phyloP scores from a whole-genome alignment of 2,888 invertebrate species.

The Eremobia ochroleuca region DNA sequence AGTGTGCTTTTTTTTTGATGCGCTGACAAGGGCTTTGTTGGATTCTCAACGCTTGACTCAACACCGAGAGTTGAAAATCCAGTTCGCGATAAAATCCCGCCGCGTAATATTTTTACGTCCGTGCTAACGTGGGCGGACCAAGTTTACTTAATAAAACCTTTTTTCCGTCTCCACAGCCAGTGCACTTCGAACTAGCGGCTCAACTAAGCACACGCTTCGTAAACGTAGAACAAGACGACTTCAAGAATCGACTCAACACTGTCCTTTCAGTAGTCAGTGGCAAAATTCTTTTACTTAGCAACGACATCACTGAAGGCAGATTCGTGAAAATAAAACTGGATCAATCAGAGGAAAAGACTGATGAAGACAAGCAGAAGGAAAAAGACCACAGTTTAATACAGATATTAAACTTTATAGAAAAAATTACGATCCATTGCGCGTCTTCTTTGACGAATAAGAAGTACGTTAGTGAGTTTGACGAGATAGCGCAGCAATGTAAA shows the following conservation, averaged over 20 bases:
- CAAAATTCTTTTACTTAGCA: constrained; percentile 87
- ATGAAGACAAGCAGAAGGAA: constrained; percentile 91
- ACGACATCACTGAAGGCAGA: constrained; percentile 90
- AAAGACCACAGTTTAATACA: constrained; percentile 95
- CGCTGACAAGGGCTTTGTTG: no score
- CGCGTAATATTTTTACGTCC: no score
- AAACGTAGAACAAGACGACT: constrained; percentile 93
- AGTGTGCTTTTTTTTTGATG: no score
- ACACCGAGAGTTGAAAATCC: no score
- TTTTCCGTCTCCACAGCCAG: constrained; percentile 84
- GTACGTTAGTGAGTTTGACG: constrained; percentile 88
- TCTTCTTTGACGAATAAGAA: constrained; percentile 89
- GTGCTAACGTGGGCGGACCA: no score
- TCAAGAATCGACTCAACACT: constrained; percentile 92
- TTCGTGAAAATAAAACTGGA: constrained; percentile 91
- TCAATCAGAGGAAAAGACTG: constrained; percentile 82
- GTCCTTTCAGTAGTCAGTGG: constrained; percentile 92
- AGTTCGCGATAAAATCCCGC: no score
- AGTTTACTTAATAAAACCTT: neutral
- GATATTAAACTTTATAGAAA: constrained; percentile 93
- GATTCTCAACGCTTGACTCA: no score
- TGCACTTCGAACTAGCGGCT: constrained; percentile 94
- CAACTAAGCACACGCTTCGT: constrained; percentile 96
- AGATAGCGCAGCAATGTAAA: constrained; percentile 93
- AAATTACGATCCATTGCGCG: constrained; percentile 92